phyloP scores from a whole-genome alignment of 2,888 invertebrate species.

The Andrena fulva region DNA sequence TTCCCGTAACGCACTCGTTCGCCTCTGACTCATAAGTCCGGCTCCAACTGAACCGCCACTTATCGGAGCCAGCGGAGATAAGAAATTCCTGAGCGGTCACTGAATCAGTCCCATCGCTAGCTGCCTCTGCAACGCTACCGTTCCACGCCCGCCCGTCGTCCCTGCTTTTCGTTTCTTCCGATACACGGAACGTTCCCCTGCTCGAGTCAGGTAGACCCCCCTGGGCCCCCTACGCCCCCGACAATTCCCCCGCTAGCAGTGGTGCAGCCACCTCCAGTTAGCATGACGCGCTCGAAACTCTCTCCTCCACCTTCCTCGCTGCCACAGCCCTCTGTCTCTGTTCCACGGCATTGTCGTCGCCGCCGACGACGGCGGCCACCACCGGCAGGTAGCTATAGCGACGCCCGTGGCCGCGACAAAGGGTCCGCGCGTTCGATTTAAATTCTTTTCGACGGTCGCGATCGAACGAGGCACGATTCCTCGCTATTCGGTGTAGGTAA shows the following conservation, averaged over 20 bases:
- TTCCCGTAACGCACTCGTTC: no score
- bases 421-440: slow-evolving; percentile 24
- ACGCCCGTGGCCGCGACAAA: slow-evolving; percentile 51
- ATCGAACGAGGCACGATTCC: slow-evolving; percentile 20
- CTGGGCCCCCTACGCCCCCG: slow-evolving; percentile 16
- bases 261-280: slow-evolving; percentile 52
- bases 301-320: slow-evolving; percentile 39
- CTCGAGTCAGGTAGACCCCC: slow-evolving; percentile 59
- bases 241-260: slow-evolving; percentile 21
- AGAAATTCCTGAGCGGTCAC: not conserved
- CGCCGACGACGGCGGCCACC: slow-evolving; percentile 39
- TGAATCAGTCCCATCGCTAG: slow-evolving; percentile 26
- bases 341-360: slow-evolving; percentile 25
- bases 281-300: slow-evolving; percentile 61
- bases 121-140: slow-evolving; percentile 3
- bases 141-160: slow-evolving; percentile 28
- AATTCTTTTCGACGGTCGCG: slow-evolving; percentile 23
- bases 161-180: slow-evolving; percentile 74
- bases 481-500: not conserved
- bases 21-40: not conserved
- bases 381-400: slow-evolving; percentile 70
- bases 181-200: slow-evolving; percentile 76
- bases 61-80: not conserved
- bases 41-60: not conserved
- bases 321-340: slow-evolving; percentile 39